Evolutionary conservation across 92 coral and sea anemone species (phyloP), one percentile per base, ranked within the genome.

Genomic region (Porites divaricata): DNA sequence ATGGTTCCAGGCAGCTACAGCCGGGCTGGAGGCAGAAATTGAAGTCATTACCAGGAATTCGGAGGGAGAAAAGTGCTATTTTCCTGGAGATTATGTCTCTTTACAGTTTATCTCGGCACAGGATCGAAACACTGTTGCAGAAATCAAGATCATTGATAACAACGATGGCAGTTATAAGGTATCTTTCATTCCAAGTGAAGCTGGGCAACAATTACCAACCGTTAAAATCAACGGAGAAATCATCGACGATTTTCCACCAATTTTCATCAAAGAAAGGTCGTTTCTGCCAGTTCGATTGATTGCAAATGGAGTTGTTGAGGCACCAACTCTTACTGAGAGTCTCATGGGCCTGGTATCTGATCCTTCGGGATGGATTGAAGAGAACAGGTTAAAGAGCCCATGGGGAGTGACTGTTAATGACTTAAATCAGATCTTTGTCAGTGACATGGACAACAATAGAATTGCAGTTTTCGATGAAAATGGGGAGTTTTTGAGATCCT

Each of bases 361-460:
- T 11, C 4, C 59, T 54, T 54, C 59, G 17, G 16, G 59, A 75
- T 86, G 19, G 56, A 77, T 48, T 64, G 78, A 48, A n/a, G 48
- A n/a, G 93, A 88, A 6, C 48, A 63, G 59, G 67, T 68, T 2
- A 63, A 14, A 74, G 80, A 15, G 22, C 66, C 92, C 92, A 22
- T 85, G 80, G 66, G 84, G 89, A 3, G 83, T 89, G 35, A 80
- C 92, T 10, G 22, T 78, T 6, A 88, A 72, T 78, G 70, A 54
- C 51, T 74, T 68, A 21, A 74, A 79, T 68, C 52, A 75, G 3
- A 75, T 75, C 45, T 13, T 75, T 17, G 22, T 75, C 9, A 58
- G 67, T 16, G 80, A 75, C 14, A 57, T 59, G 80, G 24, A 26
- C 52, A 75, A 26, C 25, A 16, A 59, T 15, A 23, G 80, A 20